These are phyloP conservation scores for Typhlichthys eigenmanni DNA, from an alignment of 2,797 vertebrate species.

Conservation along the genomic window DNA sequence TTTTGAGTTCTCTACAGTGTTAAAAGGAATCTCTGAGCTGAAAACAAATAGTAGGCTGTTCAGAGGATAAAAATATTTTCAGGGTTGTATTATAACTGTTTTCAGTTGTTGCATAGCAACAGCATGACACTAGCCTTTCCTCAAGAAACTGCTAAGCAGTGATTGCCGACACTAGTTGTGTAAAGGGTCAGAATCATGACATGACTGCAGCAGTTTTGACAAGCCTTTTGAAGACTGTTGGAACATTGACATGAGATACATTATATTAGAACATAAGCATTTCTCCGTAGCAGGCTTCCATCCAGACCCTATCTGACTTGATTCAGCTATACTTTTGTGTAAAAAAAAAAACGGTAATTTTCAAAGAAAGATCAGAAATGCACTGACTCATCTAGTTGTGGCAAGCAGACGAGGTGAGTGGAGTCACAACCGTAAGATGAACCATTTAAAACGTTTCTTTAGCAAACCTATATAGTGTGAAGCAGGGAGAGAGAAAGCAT, in stretches of 20 bases:
- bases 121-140: slow-evolving; percentile 11
- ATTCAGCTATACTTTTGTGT: not conserved
- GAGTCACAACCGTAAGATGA: not conserved
- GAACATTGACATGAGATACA: too few relatives aligned
- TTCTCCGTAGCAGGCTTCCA: too few relatives aligned
- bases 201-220: too few relatives aligned
- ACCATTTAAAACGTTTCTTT: slow-evolving; percentile 24
- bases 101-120: slow-evolving; percentile 13
- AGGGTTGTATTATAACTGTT: slow-evolving; percentile 30
- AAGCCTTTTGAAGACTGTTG: too few relatives aligned
- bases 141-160: slow-evolving; percentile 20
- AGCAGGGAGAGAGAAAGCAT: slow-evolving; percentile 16
- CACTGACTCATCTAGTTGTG: too few relatives aligned
- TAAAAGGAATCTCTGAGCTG: too few relatives aligned
- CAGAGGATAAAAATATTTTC: not conserved
- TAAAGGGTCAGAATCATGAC: not conserved
- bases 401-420: too few relatives aligned
- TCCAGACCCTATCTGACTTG: too few relatives aligned
- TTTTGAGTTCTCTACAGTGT: too few relatives aligned
- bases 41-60: too few relatives aligned
- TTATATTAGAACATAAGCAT: too few relatives aligned
- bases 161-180: not conserved
- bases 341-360: not conserved
- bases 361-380: too few relatives aligned
- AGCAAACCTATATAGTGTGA: slow-evolving; percentile 7